phyloP scores from a whole-genome alignment of 2,888 invertebrate species.

The Trachelus tabidus region DNA sequence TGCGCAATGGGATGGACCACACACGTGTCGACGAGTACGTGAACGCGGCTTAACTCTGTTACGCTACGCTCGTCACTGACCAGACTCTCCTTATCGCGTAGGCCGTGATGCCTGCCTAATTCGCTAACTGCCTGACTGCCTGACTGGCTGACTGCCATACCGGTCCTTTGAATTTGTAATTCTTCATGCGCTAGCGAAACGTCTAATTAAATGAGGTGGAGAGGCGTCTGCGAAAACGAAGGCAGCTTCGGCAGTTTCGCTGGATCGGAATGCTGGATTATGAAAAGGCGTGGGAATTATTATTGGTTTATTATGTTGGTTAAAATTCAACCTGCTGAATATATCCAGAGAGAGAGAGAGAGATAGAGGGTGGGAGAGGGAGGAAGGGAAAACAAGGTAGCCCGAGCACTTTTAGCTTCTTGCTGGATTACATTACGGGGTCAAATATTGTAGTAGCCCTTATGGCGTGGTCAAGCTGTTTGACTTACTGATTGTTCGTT shows the following conservation, averaged over 20 bases:
- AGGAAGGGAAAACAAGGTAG: too few relatives aligned
- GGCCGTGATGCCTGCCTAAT: background rate
- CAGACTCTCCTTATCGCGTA: background rate
- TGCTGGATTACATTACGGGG: conserved; percentile 42
- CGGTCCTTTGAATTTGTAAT: conserved; percentile 19
- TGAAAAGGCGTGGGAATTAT: too few relatives aligned
- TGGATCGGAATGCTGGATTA: too few relatives aligned
- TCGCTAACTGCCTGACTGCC: background rate
- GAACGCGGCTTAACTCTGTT: conserved; percentile 31
- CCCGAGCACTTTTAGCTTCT: conserved; percentile 7
- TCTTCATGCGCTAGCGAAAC: conserved; percentile 14
- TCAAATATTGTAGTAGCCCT: conserved; percentile 51
- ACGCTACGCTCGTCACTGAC: conserved; percentile 15
- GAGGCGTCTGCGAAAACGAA: too few relatives aligned
- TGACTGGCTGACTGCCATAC: background rate
- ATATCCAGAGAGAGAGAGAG: too few relatives aligned
- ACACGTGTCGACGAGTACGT: conserved; percentile 52
- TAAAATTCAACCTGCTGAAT: too few relatives aligned
- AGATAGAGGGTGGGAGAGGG: too few relatives aligned
- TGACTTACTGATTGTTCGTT: conserved; percentile 41
- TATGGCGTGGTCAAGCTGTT: conserved; percentile 40
- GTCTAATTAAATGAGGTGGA: conserved; percentile 14
- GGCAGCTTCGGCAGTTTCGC: too few relatives aligned
- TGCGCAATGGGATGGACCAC: background rate
- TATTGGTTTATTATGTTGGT: too few relatives aligned